Percentiles rank a stretch among this genome's conserved stretches.
These are phyloP conservation scores for Saccostrea echinata DNA, from an alignment of 1,140 invertebrate genomes.

Conservation along the genomic window DNA sequence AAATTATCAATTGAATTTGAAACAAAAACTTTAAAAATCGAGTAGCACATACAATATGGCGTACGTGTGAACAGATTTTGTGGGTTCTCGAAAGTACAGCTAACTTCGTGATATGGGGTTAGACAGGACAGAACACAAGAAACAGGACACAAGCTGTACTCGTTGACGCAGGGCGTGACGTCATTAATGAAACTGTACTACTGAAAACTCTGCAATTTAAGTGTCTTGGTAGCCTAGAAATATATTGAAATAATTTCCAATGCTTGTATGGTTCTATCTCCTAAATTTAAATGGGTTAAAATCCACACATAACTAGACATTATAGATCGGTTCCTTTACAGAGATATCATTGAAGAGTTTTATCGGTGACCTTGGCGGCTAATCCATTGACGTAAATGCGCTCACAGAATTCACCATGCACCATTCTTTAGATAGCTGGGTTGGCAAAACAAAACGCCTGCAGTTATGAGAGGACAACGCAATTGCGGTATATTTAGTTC, in stretches of 20 bases:
- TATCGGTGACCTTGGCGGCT: constrained; percentile 6
- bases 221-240: background rate
- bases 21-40: too few species aligned
- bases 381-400: constrained; percentile 27
- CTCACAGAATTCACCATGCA: background rate
- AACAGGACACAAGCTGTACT: constrained; percentile 9
- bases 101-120: background rate
- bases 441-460: constrained; percentile 19
- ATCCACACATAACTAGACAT: background rate
- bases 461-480: background rate
- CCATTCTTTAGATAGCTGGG: constrained; percentile 22
- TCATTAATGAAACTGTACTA: too few species aligned
- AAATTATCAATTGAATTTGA: too few species aligned
- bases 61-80: too few species aligned
- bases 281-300: background rate
- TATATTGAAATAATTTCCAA: background rate
- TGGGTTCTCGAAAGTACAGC: background rate
- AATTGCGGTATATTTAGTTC: constrained; percentile 4
- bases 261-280: background rate
- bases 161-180: background rate
- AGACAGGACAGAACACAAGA: background rate
- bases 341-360: constrained; percentile 17
- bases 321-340: background rate
- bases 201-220: background rate
- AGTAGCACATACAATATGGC: too few species aligned